These are phyloP conservation scores for Mamestra configurata DNA, from an alignment of 1,140 invertebrate species.

Conservation along the genomic window DNA sequence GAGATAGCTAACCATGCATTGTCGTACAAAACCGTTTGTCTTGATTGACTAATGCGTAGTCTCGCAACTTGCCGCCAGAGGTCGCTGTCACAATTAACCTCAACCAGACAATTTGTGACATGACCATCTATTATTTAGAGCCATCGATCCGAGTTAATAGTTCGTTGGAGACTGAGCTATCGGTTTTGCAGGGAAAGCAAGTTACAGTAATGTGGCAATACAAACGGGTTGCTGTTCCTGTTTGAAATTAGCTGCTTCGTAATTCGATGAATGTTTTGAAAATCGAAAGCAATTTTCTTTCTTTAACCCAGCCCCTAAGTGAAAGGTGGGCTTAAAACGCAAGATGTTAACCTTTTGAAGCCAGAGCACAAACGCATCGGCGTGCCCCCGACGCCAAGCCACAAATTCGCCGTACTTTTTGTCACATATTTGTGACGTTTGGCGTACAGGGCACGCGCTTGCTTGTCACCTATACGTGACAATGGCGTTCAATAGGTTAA, in stretches of 20 bases:
- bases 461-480: too few relatives aligned
- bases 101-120: constrained; percentile 65
- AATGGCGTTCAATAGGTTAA: too few relatives aligned
- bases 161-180: constrained; percentile 13
- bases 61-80: neutral
- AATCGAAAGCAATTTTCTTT: too few relatives aligned
- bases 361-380: too few relatives aligned
- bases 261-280: too few relatives aligned
- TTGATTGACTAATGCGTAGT: neutral
- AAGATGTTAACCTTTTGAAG: too few relatives aligned
- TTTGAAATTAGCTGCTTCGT: neutral
- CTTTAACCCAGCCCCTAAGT: too few relatives aligned
- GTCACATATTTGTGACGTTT: too few relatives aligned
- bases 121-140: constrained; percentile 66
- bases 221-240: neutral
- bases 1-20: neutral
- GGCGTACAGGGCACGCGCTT: too few relatives aligned
- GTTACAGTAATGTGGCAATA: neutral
- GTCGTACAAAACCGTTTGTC: neutral
- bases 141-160: constrained; percentile 55
- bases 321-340: too few relatives aligned
- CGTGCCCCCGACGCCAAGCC: too few relatives aligned
- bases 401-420: too few relatives aligned
- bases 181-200: constrained; percentile 8
- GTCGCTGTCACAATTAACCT: constrained; percentile 64